Evolutionary conservation across 30 jellyfish, hydroid and myxozoan species (phyloP), one percentile per base, ranked within the genome.

Genomic region (Rhopilema esculentum): DNA sequence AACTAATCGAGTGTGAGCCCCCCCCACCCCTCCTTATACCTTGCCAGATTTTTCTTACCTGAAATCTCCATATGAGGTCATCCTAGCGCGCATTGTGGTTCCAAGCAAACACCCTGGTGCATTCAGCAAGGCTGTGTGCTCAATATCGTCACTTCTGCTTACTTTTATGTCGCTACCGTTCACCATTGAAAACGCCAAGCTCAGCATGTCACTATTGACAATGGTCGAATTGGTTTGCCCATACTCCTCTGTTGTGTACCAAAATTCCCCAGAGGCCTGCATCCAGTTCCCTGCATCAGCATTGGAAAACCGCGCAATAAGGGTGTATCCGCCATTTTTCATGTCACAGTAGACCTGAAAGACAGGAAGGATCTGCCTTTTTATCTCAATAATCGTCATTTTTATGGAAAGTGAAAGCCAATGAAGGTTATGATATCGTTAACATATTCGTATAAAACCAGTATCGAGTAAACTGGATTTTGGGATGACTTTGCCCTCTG

Each of bases 311-410:
- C 85, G 24, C 2, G 92, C 79, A 52, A 71, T 32, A 23, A 83
- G 85, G 17, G 92, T 83, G 69, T 68, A 83, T 1, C 92, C 92
- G 25, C 92, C 92, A 24, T 83, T 51, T 7, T 17, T 6, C 92
- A 83, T 83, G 66, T 83, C 92, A 27, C 91, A 82, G 31, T 82
- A 82, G 4, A 49, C 83, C 91, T 82, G 52, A 20, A 79, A 52
- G n/a, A n/a, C n/a, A n/a, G n/a, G n/a, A n/a, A n/a, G n/a, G n/a
- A n/a, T n/a, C n/a, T n/a, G n/a, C n/a, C n/a, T n/a, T n/a, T n/a
- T n/a, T n/a, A n/a, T n/a, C n/a, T n/a, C n/a, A n/a, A n/a, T n/a
- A n/a, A n/a, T n/a, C n/a, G n/a, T n/a, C n/a, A n/a, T n/a, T n/a
- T n/a, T n/a, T n/a, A n/a, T n/a, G n/a, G n/a, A n/a, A n/a, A n/a